These are phyloP conservation scores for Drosophila malerkotliana DNA, from an alignment of 1,140 invertebrate species.

Conservation along the genomic window DNA sequence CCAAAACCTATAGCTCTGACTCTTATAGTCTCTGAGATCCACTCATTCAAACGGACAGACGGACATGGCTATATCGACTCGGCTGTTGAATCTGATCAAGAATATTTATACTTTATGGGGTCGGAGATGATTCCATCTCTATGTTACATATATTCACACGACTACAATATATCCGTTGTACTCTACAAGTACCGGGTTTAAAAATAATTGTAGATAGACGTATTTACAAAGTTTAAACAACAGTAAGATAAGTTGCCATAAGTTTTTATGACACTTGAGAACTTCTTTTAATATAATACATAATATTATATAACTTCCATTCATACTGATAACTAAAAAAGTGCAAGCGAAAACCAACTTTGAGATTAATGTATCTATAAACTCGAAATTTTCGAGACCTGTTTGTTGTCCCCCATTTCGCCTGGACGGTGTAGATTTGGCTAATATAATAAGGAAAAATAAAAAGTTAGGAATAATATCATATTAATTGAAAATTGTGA, in stretches of 20 bases:
- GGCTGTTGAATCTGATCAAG: too few species aligned
- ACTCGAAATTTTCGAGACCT: slow-evolving; percentile 80
- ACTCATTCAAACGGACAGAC: too few species aligned
- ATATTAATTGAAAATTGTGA: not conserved
- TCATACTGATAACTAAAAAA: slow-evolving; percentile 29
- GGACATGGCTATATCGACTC: too few species aligned
- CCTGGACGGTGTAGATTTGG: slow-evolving; percentile 85
- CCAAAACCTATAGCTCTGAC: too few species aligned
- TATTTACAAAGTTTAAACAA: slow-evolving; percentile 38
- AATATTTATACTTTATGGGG: too few species aligned
- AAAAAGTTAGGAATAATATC: slow-evolving; percentile 32
- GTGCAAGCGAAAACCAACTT: slow-evolving; percentile 53
- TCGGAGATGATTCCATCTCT: too few species aligned
- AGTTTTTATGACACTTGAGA: slow-evolving; percentile 10
- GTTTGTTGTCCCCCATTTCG: slow-evolving; percentile 85
- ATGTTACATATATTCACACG: too few species aligned
- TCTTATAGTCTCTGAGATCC: too few species aligned
- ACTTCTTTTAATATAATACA: slow-evolving; percentile 6
- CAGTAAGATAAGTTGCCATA: too few species aligned
- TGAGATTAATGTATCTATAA: slow-evolving; percentile 31
- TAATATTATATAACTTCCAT: slow-evolving; percentile 10
- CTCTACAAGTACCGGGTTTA: too few species aligned
- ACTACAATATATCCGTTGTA: too few species aligned
- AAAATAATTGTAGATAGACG: too few species aligned
- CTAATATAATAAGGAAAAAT: slow-evolving; percentile 69